These are phyloP conservation scores for Apotomis betuletana DNA, from an alignment of 2,888 invertebrate species.

Conservation along the genomic window DNA sequence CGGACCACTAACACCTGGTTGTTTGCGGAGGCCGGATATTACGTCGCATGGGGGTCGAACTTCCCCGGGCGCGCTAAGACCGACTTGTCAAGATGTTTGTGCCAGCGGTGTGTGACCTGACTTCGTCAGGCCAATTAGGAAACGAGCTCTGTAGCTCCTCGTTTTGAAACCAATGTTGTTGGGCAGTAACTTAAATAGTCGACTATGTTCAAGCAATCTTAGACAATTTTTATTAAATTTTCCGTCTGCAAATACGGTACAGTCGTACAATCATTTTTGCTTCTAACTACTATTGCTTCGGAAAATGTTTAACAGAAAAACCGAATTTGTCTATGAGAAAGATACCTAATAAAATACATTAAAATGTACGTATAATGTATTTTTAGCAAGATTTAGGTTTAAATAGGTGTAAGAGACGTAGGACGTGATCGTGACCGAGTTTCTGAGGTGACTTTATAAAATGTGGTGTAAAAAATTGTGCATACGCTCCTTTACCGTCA, in stretches of 20 bases:
- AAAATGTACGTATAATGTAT: background rate
- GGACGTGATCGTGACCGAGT: background rate
- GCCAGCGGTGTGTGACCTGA: background rate
- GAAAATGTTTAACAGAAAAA: no score
- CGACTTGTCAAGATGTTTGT: background rate
- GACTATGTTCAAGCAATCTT: no score
- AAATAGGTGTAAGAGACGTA: background rate
- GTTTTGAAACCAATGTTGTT: no score
- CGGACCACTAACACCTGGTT: background rate
- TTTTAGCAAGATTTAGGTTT: background rate
- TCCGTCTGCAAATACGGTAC: no score
- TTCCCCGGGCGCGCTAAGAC: background rate
- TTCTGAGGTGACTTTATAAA: background rate
- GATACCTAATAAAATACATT: background rate
- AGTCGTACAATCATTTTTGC: no score
- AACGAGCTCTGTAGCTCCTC: no score
- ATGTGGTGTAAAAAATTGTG: background rate
- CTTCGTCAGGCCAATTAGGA: background rate
- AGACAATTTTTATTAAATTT: no score
- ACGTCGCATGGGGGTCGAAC: background rate
- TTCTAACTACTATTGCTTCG: no score
- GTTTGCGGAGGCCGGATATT: background rate
- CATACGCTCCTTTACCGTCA: background rate
- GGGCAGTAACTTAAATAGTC: no score
- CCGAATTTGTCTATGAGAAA: no score